These are phyloP conservation scores for Nomada fucata DNA, from an alignment of 2,888 invertebrate genomes.

Conservation along the genomic window DNA sequence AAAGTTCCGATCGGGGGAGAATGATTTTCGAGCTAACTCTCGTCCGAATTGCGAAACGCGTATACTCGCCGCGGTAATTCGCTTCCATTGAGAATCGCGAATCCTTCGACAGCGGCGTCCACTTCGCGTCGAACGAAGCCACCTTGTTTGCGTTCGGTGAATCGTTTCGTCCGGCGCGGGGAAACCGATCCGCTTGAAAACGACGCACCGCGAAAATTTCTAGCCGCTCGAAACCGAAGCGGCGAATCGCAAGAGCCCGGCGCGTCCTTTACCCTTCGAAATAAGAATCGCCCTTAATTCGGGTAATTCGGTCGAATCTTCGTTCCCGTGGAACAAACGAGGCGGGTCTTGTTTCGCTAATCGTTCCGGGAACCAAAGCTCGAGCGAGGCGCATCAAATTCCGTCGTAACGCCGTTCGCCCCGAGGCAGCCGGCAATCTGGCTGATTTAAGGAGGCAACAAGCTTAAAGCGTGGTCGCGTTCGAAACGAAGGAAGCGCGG, in stretches of 20 bases:
- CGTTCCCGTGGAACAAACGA: neutral
- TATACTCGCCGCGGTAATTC: no score
- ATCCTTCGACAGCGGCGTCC: no score
- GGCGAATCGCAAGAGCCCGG: no score
- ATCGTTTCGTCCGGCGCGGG: no score
- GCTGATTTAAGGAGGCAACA: constrained; percentile 39
- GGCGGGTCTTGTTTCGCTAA: neutral
- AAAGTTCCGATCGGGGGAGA: neutral
- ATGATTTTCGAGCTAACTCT: neutral
- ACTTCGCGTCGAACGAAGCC: no score
- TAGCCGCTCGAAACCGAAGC: no score
- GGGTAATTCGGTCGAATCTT: neutral
- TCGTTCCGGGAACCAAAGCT: constrained; percentile 9
- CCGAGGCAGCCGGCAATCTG: neutral
- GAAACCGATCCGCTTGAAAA: no score
- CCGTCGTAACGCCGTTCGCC: neutral
- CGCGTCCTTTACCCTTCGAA: neutral
- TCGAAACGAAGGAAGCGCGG: constrained; percentile 47
- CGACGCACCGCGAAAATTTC: no score
- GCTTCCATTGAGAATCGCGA: no score
- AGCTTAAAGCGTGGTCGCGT: constrained; percentile 53
- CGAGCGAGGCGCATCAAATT: neutral
- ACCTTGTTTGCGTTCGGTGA: no score
- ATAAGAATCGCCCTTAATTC: neutral
- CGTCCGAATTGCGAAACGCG: no score